Percentiles rank a stretch among this genome's conserved stretches.
phyloP scores from a whole-genome alignment of 1,140 invertebrate species.

The Geopemphigus sp. region DNA sequence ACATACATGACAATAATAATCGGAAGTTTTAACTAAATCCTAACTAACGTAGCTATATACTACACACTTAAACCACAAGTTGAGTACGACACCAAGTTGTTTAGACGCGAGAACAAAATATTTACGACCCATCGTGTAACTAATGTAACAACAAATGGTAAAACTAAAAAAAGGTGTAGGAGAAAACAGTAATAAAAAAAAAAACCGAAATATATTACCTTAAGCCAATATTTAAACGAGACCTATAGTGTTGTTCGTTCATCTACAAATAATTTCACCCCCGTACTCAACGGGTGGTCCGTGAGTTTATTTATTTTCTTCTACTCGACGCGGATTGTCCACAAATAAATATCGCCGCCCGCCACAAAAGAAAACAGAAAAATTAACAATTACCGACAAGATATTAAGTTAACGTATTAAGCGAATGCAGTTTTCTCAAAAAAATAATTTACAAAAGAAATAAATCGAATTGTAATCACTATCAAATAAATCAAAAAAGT shows the following conservation, averaged over 20 bases:
- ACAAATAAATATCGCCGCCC: neutral
- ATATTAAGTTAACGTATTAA: neutral
- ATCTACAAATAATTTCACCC: too few relatives aligned
- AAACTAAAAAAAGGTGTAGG: neutral
- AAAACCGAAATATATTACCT: conserved; percentile 11
- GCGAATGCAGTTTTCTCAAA: neutral
- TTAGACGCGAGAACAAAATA: too few relatives aligned
- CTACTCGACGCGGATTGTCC: neutral
- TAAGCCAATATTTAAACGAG: conserved; percentile 8
- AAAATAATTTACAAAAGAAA: neutral
- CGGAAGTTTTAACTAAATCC: too few relatives aligned
- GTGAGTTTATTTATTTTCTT: conserved; percentile 12
- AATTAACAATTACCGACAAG: neutral
- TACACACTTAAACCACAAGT: too few relatives aligned
- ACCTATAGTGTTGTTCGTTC: neutral
- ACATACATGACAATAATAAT: too few relatives aligned
- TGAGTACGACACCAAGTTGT: too few relatives aligned
- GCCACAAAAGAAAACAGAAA: neutral
- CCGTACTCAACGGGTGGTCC: neutral
- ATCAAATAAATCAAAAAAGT: neutral
- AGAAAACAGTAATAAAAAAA: neutral
- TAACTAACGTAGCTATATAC: too few relatives aligned
- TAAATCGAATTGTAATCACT: neutral
- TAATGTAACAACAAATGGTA: neutral
- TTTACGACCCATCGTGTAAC: neutral